phyloP scores from a whole-genome alignment of 2,113 vertebrate species.

The Nycticebus coucang region DNA sequence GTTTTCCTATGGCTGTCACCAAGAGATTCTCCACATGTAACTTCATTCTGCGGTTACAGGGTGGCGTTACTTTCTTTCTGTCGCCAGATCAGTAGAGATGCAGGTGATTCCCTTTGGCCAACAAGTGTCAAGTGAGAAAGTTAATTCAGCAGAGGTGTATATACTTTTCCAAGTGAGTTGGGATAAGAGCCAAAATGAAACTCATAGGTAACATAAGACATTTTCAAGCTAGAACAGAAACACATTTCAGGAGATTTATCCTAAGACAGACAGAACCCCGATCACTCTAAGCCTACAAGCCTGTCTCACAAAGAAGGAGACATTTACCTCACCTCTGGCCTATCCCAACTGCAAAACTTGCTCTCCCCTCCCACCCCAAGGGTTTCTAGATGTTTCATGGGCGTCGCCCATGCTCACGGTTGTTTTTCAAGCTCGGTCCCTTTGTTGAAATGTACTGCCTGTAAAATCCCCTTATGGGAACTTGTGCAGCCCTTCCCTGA shows the following conservation, averaged over 20 bases:
- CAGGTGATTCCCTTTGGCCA: background rate
- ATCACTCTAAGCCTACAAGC: background rate
- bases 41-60: fast-evolving
- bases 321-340: background rate
- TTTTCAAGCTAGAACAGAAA: background rate
- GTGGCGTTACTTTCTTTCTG: background rate
- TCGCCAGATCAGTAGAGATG: background rate
- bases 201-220: background rate
- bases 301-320: background rate
- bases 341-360: background rate
- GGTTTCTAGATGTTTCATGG: background rate
- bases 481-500: background rate
- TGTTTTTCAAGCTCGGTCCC: background rate
- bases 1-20: background rate
- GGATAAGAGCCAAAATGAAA: background rate
- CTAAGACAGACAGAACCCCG: background rate
- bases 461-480: background rate
- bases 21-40: background rate
- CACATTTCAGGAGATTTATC: background rate
- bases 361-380: background rate
- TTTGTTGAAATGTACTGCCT: background rate
- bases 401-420: background rate
- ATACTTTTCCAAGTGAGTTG: background rate
- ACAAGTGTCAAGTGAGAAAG: background rate
- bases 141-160: background rate